Base-by-base conservation (phyloP, 2,113 vertebrate genomes). In the Galbula dea region DNA sequence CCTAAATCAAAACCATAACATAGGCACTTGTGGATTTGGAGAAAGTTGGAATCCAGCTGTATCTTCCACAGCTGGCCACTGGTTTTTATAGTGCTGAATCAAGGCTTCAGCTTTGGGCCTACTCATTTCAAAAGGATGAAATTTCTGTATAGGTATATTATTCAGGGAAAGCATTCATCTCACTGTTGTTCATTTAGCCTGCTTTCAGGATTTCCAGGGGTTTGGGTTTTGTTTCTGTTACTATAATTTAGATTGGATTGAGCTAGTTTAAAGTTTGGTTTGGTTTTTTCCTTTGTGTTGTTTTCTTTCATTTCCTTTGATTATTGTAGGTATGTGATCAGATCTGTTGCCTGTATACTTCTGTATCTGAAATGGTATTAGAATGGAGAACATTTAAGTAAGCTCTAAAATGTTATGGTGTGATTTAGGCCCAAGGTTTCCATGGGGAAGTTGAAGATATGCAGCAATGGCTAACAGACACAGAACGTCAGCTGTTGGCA, bases 361-460 rank as follows among this genome's bases (percentile, higher is more conserved):
- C 55, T 91, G 15, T 12, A 45, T 81, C 61, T 93, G 81, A 87
- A 29, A 59, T 93, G 37, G 62, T 84, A 71, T 79, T 83, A 51
- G 59, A 74, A 57, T 59, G n/a, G 49, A 88, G 46, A 80, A 29
- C 14, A 37, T 75, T 55, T 75, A 73, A 87, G 39, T 72, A 90
- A 88, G 69, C 57, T 91, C 80, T 95, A 72, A 96, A 94, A 85
- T 84, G 52, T 36, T 94, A 27, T 51, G 91, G 32, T 96, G 27
- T 98, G 93, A 97, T 98, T 95, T 92, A 99, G 99, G 99, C 99
- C 93, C 99, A 99, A 96, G 99, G 99, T 98, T 99, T 99, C 98
- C 99, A 99, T 98, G 98, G 99, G 62, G 99, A 99, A 97, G 98
- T 99, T 97, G 99, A 99, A 98, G 99, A 99, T 97, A 98, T 99